phyloP scores from a whole-genome alignment of 2,113 vertebrate species.

The Pleuronectes platessa region DNA sequence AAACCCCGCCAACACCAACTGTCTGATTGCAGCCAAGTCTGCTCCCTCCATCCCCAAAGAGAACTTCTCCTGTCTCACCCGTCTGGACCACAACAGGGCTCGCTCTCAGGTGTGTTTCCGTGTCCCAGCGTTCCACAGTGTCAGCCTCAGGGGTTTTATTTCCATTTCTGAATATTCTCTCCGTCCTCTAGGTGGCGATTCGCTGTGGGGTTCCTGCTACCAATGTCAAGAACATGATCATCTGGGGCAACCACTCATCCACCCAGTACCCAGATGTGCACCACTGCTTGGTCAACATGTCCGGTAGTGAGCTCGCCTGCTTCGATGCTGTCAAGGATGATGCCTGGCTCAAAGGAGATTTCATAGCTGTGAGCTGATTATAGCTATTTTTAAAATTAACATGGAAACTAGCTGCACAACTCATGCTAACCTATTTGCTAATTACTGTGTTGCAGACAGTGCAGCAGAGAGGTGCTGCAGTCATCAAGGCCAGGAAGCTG shows the following conservation, averaged over 20 bases:
- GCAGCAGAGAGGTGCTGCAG: conserved; percentile 93
- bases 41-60: conserved; percentile 97
- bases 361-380: conserved; percentile 88
- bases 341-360: conserved; percentile 94
- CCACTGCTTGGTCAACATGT: conserved; percentile 89
- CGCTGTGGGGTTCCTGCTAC: conserved; percentile 89
- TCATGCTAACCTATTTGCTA: not conserved
- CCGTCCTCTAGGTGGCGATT: conserved; percentile 87
- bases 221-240: conserved; percentile 95
- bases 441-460: conserved; percentile 84
- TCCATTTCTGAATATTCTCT: not conserved
- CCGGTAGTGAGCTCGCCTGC: conserved; percentile 88
- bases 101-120: conserved; percentile 87
- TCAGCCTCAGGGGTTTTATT: not conserved
- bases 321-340: conserved; percentile 94
- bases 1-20: conserved; percentile 99
- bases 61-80: conserved; percentile 98
- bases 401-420: not conserved
- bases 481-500: conserved; percentile 96
- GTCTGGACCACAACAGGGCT: conserved; percentile 98
- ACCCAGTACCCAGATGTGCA: conserved; percentile 97
- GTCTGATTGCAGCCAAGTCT: conserved; percentile 93
- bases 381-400: too few relatives aligned
- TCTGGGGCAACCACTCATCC: conserved; percentile 99
- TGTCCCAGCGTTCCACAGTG: not conserved